Conservation (phyloP, 2,113 vertebrate species). For the Cardinalis cardinalis region DNA sequence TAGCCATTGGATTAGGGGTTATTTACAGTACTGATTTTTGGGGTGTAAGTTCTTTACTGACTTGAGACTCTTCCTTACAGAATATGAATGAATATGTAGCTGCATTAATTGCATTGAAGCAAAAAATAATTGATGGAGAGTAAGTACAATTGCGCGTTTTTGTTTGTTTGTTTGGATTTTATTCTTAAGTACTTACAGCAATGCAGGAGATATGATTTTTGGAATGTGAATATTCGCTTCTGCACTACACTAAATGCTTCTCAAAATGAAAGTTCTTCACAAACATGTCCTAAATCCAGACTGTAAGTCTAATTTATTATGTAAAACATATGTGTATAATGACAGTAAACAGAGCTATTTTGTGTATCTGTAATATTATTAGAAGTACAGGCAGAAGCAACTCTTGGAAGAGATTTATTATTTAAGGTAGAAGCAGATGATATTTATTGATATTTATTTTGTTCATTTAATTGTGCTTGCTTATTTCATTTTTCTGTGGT, state of each 20-base stretch:
- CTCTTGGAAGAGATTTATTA: not conserved
- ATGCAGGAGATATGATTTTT: not conserved
- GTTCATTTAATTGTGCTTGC: not conserved
- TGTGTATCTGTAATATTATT: not conserved
- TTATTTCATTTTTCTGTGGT: not conserved
- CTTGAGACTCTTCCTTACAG: constrained; percentile 71
- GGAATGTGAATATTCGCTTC: fast-evolving
- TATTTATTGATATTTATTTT: not conserved
- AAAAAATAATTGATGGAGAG: constrained; percentile 90
- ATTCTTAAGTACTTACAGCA: not conserved
- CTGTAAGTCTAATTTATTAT: not conserved
- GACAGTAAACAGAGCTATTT: not conserved
- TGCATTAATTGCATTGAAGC: constrained; percentile 89
- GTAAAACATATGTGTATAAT: not conserved
- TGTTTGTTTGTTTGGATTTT: not conserved
- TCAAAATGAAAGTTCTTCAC: not conserved
- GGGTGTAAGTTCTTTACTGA: not conserved
- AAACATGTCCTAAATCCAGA: not conserved
- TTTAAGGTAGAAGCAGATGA: not conserved
- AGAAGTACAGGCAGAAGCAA: not conserved
- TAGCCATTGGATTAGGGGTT: not conserved
- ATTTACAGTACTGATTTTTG: not conserved
- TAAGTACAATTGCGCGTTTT: constrained; percentile 72
- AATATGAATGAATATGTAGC: constrained; percentile 90
- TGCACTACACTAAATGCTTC: not conserved